Conservation (phyloP, 2,797 vertebrate genomes). For the Calcarius lapponicus region DNA sequence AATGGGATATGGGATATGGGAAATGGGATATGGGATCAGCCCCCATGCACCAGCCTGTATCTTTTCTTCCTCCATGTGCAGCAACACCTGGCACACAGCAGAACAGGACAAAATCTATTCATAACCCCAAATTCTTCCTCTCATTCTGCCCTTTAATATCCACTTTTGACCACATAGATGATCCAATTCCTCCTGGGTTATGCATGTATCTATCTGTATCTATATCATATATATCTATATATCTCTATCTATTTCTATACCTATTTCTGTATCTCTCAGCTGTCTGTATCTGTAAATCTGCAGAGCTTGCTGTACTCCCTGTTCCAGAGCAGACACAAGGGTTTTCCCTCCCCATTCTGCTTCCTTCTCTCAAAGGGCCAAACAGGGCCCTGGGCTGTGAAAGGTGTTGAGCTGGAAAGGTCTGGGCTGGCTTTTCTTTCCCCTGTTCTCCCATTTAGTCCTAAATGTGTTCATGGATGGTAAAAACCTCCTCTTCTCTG, state of each 20-base stretch:
- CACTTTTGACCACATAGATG: accelerated
- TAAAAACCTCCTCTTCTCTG: neutral
- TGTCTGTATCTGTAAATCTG: neutral
- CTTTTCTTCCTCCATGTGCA: neutral
- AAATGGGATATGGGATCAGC: neutral
- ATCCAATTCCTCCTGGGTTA: neutral
- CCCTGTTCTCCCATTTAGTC: neutral
- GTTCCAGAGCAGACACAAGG: neutral
- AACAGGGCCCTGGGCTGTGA: neutral
- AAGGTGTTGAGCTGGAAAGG: neutral
- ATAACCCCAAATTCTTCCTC: neutral
- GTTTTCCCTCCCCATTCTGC: neutral
- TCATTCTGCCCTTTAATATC: neutral
- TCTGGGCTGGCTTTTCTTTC: neutral
- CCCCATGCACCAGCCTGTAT: neutral
- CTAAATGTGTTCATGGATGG: neutral
- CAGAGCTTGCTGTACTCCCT: neutral
- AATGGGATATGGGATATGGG: no score
- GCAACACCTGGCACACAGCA: neutral
- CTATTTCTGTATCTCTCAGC: neutral
- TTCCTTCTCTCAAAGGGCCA: neutral
- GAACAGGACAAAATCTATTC: neutral
- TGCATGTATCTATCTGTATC: neutral
- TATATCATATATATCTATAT: neutral
- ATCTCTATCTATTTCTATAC: neutral